Conservation (phyloP, 2,113 vertebrate genomes). For the Boulengeromyrus knoepffleri region DNA sequence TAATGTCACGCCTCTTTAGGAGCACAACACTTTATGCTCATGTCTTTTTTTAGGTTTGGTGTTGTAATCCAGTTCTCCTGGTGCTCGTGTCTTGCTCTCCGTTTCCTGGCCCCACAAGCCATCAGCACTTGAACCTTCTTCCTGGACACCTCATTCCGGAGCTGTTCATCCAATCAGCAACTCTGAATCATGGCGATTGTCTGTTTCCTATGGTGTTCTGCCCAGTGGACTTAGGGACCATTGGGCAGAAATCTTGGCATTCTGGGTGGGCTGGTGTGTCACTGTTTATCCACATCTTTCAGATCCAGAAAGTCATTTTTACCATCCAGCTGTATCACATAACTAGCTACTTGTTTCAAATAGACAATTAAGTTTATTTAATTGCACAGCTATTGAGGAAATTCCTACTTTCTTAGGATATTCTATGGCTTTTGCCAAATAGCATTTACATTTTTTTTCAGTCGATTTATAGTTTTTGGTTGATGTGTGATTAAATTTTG, state of each 20-base stretch:
- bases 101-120: neutral
- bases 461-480: neutral
- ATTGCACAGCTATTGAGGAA: neutral
- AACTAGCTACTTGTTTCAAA: neutral
- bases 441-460: neutral
- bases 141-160: neutral
- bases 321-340: neutral
- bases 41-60: neutral
- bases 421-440: neutral
- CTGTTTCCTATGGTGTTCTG: neutral
- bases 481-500: neutral
- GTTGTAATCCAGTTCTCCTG: neutral
- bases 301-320: neutral
- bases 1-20: neutral
- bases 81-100: neutral
- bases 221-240: neutral
- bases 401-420: neutral
- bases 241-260: neutral
- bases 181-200: neutral
- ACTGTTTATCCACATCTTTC: neutral
- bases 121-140: neutral
- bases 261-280: neutral
- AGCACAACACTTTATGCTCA: neutral
- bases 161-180: neutral
- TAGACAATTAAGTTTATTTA: neutral